Evolutionary conservation across 2,113 vertebrate species (phyloP).

Genomic region (Poecile atricapillus): DNA sequence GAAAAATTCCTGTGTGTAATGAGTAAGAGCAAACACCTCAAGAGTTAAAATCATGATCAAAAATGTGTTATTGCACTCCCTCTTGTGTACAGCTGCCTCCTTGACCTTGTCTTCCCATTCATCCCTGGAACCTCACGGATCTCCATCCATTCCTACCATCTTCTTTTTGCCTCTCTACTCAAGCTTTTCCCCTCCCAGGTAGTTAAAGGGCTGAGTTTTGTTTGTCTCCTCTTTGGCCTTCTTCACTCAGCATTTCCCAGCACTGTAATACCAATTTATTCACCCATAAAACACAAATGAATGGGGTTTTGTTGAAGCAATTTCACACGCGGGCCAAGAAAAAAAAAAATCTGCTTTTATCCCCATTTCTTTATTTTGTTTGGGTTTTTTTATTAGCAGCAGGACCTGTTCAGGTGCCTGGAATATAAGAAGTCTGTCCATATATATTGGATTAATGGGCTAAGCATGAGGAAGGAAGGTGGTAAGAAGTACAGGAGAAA

Average conservation of each 20-base stretch:
- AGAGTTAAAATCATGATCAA: background rate
- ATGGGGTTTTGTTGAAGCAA: background rate
- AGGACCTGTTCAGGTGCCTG: background rate
- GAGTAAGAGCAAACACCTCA: accelerated
- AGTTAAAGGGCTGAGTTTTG: background rate
- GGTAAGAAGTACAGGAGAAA: background rate
- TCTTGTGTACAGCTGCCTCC: accelerated
- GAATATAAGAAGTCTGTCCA: background rate
- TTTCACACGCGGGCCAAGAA: background rate
- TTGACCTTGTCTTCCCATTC: background rate
- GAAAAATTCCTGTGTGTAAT: background rate
- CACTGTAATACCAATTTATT: background rate
- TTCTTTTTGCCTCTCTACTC: background rate
- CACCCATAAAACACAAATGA: background rate
- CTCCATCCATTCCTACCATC: background rate
- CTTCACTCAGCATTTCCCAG: background rate
- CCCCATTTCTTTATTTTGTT: background rate
- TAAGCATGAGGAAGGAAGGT: background rate
- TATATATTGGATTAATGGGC: background rate
- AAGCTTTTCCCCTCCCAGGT: background rate
- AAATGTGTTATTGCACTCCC: background rate
- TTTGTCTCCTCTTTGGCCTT: background rate
- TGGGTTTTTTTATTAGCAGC: background rate
- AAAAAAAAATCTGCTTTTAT: background rate
- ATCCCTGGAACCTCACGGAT: background rate